Evolutionary conservation across 2,797 vertebrate genomes (phyloP), one percentile per base, ranked within the genome.

Genomic region (Melopsittacus undulatus): DNA sequence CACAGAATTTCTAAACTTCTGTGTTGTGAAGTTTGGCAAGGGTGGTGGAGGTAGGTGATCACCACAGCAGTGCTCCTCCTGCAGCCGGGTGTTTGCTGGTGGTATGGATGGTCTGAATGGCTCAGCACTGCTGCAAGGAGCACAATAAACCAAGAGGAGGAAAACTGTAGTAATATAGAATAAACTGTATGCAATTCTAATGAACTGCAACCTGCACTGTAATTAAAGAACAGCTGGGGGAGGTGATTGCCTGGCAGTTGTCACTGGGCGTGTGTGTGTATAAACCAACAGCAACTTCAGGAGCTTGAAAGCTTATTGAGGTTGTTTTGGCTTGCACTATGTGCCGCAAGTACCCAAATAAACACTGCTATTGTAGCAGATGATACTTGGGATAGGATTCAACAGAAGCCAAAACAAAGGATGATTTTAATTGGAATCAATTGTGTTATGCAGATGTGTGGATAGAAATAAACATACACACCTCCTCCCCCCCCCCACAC

Each of bases 21-120:
- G 1, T 21, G 9, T 13, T 1, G 1, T 26, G 2, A 21, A 32
- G 34, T 64, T 52, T 18, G 66, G n/a, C 6, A 1, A 48, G 24
- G 36, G 45, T n/a, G 6, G 26, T 49, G 74, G 34, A 23, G 59
- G 59, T 52, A 14, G 11, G 27, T 45, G 49, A 32, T 42, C 46
- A 7, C 7, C 27, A 12, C 0, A 2, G 38, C 19, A 20, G 1
- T 8, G 23, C 23, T 76, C 3, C 5, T 45, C 32, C 62, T 36
- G 5, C 32, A 38, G 34, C 38, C 23, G 7, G 29, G 6, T 30
- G 32, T 36, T 45, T 61, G 51, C 38, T 51, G 68, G 13, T 64
- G 45, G 36, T 34, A 3, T 23, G n/a, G 38, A 4, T 26, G 36
- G 34, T 40, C 23, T 69, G 86, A 36, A 7, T 48, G 51, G 20